Percentiles rank a stretch among this genome's conserved stretches.
These are phyloP conservation scores for Acanthurus tractus DNA, from an alignment of 2,797 vertebrate genomes.

Conservation along the genomic window DNA sequence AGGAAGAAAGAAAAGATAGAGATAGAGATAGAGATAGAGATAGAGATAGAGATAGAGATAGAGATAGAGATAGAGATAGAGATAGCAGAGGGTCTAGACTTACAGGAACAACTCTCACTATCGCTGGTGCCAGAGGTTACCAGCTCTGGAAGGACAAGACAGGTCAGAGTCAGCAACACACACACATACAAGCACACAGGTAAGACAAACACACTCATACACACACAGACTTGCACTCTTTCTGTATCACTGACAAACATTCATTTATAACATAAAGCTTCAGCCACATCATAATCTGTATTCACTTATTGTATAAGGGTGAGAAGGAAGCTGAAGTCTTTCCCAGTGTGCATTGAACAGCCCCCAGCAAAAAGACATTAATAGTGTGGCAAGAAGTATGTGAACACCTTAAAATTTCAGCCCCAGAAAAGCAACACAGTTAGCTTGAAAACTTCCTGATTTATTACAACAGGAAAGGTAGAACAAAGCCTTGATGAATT, in stretches of 20 bases:
- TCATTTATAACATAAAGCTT: slow-evolving; percentile 7
- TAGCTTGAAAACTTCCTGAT: not conserved
- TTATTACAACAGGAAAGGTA: not conserved
- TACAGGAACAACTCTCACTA: slow-evolving; percentile 98
- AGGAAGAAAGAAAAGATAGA: too few species aligned
- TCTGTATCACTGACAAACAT: slow-evolving; percentile 2
- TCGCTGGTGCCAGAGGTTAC: slow-evolving; percentile 98
- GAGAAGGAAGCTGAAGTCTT: not conserved
- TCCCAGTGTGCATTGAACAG: not conserved
- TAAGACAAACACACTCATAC: slow-evolving; percentile 37
- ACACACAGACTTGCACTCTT: slow-evolving; percentile 23
- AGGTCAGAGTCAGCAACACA: slow-evolving; percentile 86
- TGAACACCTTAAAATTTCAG: not conserved
- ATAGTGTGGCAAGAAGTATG: not conserved
- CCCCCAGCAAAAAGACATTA: not conserved
- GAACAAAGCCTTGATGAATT: not conserved
- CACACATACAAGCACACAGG: slow-evolving; percentile 47
- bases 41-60: not conserved
- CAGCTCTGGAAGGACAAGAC: slow-evolving; percentile 96
- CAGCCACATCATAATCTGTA: not conserved
- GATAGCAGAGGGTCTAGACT: slow-evolving; percentile 85
- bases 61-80: slow-evolving; percentile 20
- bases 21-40: not conserved
- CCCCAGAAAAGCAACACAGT: not conserved
- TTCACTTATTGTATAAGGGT: not conserved